Evolutionary conservation across 2,888 invertebrate species (phyloP), one percentile per base, ranked within the genome.

Genomic region (Trachelus tabidus): DNA sequence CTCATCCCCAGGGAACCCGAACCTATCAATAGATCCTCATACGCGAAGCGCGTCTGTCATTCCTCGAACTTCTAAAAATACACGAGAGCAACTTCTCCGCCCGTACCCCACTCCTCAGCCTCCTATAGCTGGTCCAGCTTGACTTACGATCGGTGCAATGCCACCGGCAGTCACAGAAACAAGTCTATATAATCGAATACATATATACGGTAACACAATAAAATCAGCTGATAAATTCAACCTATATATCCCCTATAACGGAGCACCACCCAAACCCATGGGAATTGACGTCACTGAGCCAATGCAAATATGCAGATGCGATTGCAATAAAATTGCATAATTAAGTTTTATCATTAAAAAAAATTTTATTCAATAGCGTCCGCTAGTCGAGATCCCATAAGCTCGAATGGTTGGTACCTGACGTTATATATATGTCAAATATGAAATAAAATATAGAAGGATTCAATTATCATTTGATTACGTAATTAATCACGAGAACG

Each of bases 1-100:
- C 34, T 34, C 34, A 33, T 35, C 30, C 35, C 35, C 34, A 30
- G 74, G 34, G 74, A 33, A 34, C 74, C 31, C 74, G 33, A 34
- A 34, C 88, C 89, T 89, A 89, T 90, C 89, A 90, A 90, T 89
- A 90, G 89, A 88, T 85, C 81, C 86, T 89, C 88, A 84, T 89
- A 86, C 86, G 88, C 87, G 81, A 85, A 86, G 87, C 89, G 87
- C 85, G 87, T 88, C 89, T 89, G 90, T 89, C 90, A 89, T 89
- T 89, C 89, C 88, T 86, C 85, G 85, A 84, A 84, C 84, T 81
- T 84, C 89, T 89, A 89, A 89, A 89, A 89, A 89, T 90, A 90
- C 85, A 82, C 56, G 56, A 56, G 56, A 56, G 56, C 23, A 23
- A 56, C 56, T 56, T 23, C 56, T 9, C 56, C 56, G 6, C 23